Evolutionary conservation across 2,113 vertebrate species (phyloP), one percentile per base, ranked within the genome.

Genomic region (Lycaon pictus): DNA sequence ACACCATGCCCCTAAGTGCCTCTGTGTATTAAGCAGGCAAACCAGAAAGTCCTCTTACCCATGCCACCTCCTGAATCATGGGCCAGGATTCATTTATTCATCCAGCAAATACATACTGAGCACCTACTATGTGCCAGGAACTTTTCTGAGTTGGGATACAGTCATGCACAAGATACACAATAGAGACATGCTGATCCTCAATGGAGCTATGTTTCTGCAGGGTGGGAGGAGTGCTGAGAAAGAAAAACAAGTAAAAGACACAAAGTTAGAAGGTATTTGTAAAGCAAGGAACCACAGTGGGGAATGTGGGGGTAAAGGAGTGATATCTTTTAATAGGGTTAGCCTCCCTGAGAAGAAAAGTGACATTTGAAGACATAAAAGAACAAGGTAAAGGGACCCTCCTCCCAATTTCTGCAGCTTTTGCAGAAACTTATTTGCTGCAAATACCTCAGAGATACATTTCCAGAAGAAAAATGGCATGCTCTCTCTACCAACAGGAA

Each of bases 221-320:
- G 1, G 22, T n/a, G 11, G 51, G 7, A 37, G 7, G 6, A 0
- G 13, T 1, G 3, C 11, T 17, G 19, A 23, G 11, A 10, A 11
- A 79, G n/a, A 37, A 87, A 88, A 92, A n/a, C 29, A 69, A 60
- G 32, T 62, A 35, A 63, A 67, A 32, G 58, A 35, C 60, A 48
- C 10, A 32, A 37, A 65, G 10, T 56, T 13, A 20, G 7, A 77
- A 65, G n/a, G 13, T 55, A 11, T 77, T 96, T 87, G 58, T 1
- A 35, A 71, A 89, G 56, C 69, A 51, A 58, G 56, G 23, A 71
- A 4, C 4, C 10, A 0, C 53, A n/a, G 12, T 55, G 13, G 16
- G 20, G 13, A 32, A 10, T 5, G 2, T 8, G 58, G 16, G 3
- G 29, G 19, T 17, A 67, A n/a, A 51, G 12, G 3, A 15, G 8